Conservation (phyloP, 2,888 invertebrate species). For the Euplagia quadripunctaria region DNA sequence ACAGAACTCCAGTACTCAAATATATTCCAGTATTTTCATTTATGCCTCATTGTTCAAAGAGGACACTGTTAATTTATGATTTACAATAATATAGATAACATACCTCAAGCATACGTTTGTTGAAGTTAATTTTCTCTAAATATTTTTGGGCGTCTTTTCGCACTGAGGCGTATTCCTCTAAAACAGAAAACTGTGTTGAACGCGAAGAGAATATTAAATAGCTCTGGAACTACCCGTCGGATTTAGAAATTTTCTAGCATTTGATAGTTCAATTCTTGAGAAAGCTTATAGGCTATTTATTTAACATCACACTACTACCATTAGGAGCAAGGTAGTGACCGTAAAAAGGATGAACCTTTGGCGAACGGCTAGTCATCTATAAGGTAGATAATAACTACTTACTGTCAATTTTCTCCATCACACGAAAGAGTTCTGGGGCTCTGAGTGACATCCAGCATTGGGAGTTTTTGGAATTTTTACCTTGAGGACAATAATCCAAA, state of each 20-base stretch:
- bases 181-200: not conserved
- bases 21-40: too few species aligned
- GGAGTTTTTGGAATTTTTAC: not conserved
- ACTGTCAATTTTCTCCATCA: conserved; percentile 7
- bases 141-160: not conserved
- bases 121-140: conserved; percentile 8
- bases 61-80: not conserved
- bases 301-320: not conserved
- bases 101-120: conserved; percentile 17
- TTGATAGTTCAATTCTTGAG: not conserved
- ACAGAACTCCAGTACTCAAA: too few species aligned
- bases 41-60: not conserved
- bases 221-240: not conserved
- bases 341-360: not conserved
- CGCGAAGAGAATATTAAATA: not conserved
- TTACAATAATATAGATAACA: not conserved
- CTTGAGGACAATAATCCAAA: not conserved
- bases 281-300: not conserved
- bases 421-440: conserved; percentile 11
- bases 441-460: conserved; percentile 9
- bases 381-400: not conserved
- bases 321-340: too few species aligned
- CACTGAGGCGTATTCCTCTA: conserved; percentile 6
- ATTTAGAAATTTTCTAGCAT: not conserved
- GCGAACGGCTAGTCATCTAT: not conserved